A percentile compares a stretch with the other conserved stretches of the same genome.
These are phyloP conservation scores for Solenodon paradoxus DNA, from an alignment of 2,113 vertebrate genomes.

Conservation along the genomic window DNA sequence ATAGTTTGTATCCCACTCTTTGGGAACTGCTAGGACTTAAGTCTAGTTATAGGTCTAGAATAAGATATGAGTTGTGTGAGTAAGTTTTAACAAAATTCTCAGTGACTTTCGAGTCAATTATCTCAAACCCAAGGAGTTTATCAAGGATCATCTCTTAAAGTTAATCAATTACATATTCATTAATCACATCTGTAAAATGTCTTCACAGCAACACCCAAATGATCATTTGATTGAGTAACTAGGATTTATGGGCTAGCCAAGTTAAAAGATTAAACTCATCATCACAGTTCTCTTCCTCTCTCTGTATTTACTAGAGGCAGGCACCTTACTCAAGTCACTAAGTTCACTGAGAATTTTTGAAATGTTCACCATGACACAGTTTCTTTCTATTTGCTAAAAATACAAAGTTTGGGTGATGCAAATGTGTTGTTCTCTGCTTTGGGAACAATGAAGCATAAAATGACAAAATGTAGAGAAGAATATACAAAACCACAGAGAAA, in stretches of 20 bases:
- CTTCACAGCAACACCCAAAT: background rate
- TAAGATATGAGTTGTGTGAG: rapidly evolving
- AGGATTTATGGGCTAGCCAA: background rate
- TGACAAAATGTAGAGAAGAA: background rate
- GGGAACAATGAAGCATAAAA: background rate
- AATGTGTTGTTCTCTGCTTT: background rate
- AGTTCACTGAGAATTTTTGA: background rate
- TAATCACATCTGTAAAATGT: background rate
- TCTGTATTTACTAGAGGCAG: background rate
- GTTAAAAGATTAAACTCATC: background rate
- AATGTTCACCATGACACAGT: background rate
- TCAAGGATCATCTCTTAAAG: background rate
- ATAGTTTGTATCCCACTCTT: background rate
- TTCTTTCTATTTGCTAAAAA: background rate
- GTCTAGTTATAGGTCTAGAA: background rate
- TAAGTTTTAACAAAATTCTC: background rate
- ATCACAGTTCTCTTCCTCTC: background rate
- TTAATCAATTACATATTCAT: background rate
- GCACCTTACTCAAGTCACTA: background rate
- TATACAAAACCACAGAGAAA: background rate
- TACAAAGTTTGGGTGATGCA: background rate
- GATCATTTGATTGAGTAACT: background rate
- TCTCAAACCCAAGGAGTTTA: rapidly evolving
- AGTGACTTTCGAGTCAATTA: background rate
- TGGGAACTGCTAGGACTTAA: background rate